phyloP scores from a whole-genome alignment of 2,888 invertebrate genomes.

The Hyles lineata region DNA sequence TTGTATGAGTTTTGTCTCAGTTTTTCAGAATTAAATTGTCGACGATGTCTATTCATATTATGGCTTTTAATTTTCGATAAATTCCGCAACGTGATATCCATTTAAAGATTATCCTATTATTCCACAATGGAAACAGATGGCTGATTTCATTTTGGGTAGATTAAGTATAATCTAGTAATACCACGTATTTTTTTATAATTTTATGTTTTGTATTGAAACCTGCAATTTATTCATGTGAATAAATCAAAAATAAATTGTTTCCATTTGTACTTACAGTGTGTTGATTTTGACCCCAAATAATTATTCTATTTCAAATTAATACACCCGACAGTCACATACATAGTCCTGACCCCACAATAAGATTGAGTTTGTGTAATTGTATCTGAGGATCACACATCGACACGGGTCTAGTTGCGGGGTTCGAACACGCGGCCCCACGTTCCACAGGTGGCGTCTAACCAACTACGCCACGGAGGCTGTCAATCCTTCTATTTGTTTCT shows the following conservation, averaged over 20 bases:
- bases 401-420: too few species aligned
- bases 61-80: slow-evolving; percentile 8
- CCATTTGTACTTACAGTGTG: slow-evolving; percentile 65
- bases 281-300: slow-evolving; percentile 46
- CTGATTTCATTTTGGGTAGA: slow-evolving; percentile 53
- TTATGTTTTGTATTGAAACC: slow-evolving; percentile 64
- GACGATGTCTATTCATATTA: slow-evolving; percentile 13
- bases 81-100: slow-evolving; percentile 15
- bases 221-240: slow-evolving; percentile 71
- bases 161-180: slow-evolving; percentile 75
- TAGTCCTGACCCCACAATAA: too few species aligned
- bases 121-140: slow-evolving; percentile 29
- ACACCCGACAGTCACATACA: too few species aligned
- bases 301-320: neutral
- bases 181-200: slow-evolving; percentile 70
- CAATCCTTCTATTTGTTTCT: neutral
- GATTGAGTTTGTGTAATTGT: too few species aligned
- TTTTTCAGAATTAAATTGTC: slow-evolving; percentile 5
- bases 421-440: too few species aligned
- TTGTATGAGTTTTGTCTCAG: slow-evolving; percentile 40
- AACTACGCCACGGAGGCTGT: too few species aligned
- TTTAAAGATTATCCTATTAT: neutral
- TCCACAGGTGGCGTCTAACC: too few species aligned
- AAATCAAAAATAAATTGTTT: slow-evolving; percentile 74
- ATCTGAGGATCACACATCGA: too few species aligned